Percentiles rank a stretch among this genome's conserved stretches.
Conservation (phyloP, 2,113 vertebrate species). For the Rhodinocichla rosea region DNA sequence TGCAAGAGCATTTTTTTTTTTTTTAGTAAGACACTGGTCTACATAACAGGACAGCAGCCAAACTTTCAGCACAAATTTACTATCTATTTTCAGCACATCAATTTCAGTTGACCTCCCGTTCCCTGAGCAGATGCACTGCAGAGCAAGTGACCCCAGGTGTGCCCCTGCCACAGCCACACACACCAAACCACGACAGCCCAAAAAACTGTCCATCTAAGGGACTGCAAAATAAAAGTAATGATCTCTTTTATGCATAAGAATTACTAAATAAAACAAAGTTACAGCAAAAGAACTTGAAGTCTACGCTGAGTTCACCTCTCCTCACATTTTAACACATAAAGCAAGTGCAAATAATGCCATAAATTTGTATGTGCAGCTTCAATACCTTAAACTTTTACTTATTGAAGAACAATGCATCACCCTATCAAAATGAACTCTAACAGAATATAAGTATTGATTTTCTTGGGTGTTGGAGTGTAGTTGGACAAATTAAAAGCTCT, state of each 20-base stretch:
- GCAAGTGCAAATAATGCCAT: background rate
- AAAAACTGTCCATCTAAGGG: background rate
- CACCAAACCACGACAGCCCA: background rate
- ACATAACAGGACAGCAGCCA: background rate
- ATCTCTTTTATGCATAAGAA: background rate
- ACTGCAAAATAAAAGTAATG: background rate
- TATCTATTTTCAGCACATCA: background rate
- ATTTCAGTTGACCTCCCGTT: background rate
- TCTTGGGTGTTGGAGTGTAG: background rate
- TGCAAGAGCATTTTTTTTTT: background rate
- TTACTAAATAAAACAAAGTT: background rate
- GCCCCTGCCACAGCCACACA: background rate
- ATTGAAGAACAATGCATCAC: conserved; percentile 7
- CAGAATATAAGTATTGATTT: conserved; percentile 24
- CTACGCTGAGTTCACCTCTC: background rate
- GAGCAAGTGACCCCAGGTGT: fast-evolving
- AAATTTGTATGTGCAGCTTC: background rate
- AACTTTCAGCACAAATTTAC: background rate
- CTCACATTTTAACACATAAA: background rate
- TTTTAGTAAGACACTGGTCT: background rate
- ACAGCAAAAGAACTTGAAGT: background rate
- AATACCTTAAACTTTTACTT: background rate
- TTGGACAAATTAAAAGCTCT: background rate
- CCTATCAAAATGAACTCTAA: conserved; percentile 5
- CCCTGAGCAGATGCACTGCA: background rate